A percentile compares a stretch with the other conserved stretches of the same genome.
These are phyloP conservation scores for Acestrorhynchus altus DNA, from an alignment of 2,797 vertebrate species.

Conservation along the genomic window DNA sequence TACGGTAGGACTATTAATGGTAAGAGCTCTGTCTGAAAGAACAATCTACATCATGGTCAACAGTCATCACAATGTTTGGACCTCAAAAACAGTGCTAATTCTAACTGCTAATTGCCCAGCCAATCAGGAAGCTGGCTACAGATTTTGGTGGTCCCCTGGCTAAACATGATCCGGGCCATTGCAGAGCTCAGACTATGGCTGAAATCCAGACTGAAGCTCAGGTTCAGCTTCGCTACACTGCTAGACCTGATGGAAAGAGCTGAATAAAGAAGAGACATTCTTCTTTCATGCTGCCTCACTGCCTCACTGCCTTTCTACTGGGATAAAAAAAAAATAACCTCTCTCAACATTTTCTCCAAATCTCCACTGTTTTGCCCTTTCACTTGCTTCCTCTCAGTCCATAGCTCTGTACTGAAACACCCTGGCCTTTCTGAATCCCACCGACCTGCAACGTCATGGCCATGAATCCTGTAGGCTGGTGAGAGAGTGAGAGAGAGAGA, in stretches of 20 bases:
- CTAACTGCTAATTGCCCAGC: too few species aligned
- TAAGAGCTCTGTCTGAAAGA: background rate
- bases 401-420: constrained; percentile 3
- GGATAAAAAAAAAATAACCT: constrained; percentile 25
- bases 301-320: constrained; percentile 5
- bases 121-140: background rate
- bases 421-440: constrained; percentile 34
- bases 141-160: background rate
- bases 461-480: background rate
- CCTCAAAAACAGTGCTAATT: too few species aligned
- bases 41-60: background rate
- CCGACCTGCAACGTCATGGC: constrained; percentile 21
- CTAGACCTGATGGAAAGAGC: constrained; percentile 21
- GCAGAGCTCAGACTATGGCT: background rate
- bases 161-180: background rate
- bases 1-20: background rate
- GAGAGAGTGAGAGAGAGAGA: constrained; percentile 11
- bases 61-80: background rate
- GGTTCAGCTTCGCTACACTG: background rate
- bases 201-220: background rate
- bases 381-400: background rate
- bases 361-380: background rate
- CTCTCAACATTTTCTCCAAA: background rate
- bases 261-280: constrained; percentile 17
- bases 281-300: background rate